A percentile compares a stretch with the other conserved stretches of the same genome.
Evolutionary conservation across 2,888 invertebrate species (phyloP).

Genomic region (Ligdia adustata): DNA sequence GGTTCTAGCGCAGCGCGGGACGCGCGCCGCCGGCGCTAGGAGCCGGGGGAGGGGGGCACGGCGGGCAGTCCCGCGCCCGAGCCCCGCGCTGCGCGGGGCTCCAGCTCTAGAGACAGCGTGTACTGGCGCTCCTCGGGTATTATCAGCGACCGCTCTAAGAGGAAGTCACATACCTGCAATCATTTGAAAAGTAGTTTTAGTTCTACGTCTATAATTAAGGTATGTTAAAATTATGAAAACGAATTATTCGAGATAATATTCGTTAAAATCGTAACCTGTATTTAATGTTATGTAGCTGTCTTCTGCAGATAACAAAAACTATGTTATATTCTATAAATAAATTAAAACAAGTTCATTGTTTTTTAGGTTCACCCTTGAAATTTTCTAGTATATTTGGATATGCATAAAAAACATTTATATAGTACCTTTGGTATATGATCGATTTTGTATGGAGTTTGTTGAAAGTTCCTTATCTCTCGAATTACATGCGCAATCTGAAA

Average conservation of each 20-base stretch:
- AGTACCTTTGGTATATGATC: constrained; percentile 91
- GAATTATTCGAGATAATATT: too few relatives aligned
- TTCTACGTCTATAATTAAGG: too few relatives aligned
- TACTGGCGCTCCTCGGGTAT: constrained; percentile 94
- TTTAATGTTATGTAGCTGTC: too few relatives aligned
- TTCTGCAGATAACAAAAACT: too few relatives aligned
- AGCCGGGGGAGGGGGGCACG: constrained; percentile 62
- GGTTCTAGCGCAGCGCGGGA: constrained; percentile 75
- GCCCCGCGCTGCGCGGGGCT: constrained; percentile 87
- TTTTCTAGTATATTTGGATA: too few relatives aligned
- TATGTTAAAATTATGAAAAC: too few relatives aligned
- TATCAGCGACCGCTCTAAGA: constrained; percentile 90
- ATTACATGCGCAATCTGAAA: constrained; percentile 96
- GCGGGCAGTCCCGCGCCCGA: constrained; percentile 56
- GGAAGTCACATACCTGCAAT: constrained; percentile 85
- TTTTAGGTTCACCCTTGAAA: too few relatives aligned
- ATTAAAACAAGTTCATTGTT: too few relatives aligned
- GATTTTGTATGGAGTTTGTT: constrained; percentile 96
- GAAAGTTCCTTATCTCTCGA: constrained; percentile 94
- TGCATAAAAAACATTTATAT: too few relatives aligned
- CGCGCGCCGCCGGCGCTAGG: constrained; percentile 79
- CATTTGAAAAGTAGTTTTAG: too few relatives aligned
- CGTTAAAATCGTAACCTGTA: too few relatives aligned
- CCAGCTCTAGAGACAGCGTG: constrained; percentile 91
- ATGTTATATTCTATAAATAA: too few relatives aligned